Evolutionary conservation across 2,113 vertebrate species (phyloP), one percentile per base, ranked within the genome.

Genomic region (human): DNA sequence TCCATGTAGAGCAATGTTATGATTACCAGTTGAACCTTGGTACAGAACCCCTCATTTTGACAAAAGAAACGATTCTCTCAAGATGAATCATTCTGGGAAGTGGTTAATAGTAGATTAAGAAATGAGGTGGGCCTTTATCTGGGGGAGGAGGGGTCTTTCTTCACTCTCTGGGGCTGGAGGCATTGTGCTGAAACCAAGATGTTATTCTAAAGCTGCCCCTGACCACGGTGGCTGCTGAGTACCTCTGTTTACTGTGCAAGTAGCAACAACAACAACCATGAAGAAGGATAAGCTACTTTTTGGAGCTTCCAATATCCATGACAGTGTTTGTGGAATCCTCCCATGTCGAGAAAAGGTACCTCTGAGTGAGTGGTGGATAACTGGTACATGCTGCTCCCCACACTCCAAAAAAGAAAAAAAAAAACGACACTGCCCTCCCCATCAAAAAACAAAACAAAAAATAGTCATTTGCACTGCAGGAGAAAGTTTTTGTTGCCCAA

Each of bases 1-100:
- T 61, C 92, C 89, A 23, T 48, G 75, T 32, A 87, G 61, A 81
- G 76, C 78, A 89, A 73, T 18, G 38, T 18, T 75, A 23, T 6
- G 66, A 89, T 80, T 88, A 40, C 73, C 88, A 66, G 38, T 95
- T 78, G 40, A 89, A 85, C 18, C 40, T 82, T 93, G 61, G 79
- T 96, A n/a, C 14, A 73, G 91, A 52, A n/a, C 6, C 32, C 18
- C 50, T 52, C 78, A 68, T 80, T 50, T 95, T 52, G 3, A 30
- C 23, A 30, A 85, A 73, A 90, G 23, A 59, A 91, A 94, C 43
- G 12, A 83, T 64, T 94, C 32, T 82, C 25, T 95, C 10, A 70
- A 94, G 66, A 91, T 94, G 85, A 91, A 45, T 68, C 55, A 86
- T 83, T 79, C 68, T 75, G 27, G n/a, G 40, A 82, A 96, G 35